Percentiles rank a stretch among this genome's conserved stretches.
phyloP scores from a whole-genome alignment of 2,888 invertebrate genomes.

The Melangyna quadrimaculata region DNA sequence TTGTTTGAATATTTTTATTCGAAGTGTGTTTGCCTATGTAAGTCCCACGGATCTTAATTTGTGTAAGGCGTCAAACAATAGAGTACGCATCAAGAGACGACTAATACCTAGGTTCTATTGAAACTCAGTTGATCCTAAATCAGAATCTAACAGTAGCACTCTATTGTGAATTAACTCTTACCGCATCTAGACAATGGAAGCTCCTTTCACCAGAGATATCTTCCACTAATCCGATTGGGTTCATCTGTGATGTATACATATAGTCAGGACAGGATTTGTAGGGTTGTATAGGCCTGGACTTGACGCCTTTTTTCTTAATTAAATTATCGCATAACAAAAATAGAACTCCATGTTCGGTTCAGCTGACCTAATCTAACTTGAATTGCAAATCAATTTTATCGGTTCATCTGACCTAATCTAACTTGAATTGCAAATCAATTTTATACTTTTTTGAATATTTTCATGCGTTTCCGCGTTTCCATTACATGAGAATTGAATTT shows the following conservation, averaged over 20 bases:
- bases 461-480: no score
- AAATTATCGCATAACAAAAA: no score
- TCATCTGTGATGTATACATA: slow-evolving; percentile 23
- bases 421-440: no score
- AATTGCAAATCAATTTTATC: no score
- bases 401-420: no score
- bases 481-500: no score
- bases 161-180: slow-evolving; percentile 29
- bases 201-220: slow-evolving; percentile 22
- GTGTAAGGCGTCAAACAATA: background rate
- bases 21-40: no score
- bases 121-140: slow-evolving; percentile 44
- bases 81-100: background rate
- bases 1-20: no score
- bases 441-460: no score
- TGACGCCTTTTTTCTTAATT: no score
- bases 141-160: slow-evolving; percentile 50
- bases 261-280: background rate
- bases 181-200: slow-evolving; percentile 27
- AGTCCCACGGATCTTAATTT: background rate
- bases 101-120: background rate
- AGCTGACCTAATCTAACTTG: no score
- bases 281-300: background rate
- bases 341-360: no score
- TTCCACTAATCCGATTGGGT: slow-evolving; percentile 59